Percentiles rank a stretch among this genome's conserved stretches.
Evolutionary conservation across 1,140 invertebrate genomes (phyloP).

Genomic region (Rhynchophorus ferrugineus): DNA sequence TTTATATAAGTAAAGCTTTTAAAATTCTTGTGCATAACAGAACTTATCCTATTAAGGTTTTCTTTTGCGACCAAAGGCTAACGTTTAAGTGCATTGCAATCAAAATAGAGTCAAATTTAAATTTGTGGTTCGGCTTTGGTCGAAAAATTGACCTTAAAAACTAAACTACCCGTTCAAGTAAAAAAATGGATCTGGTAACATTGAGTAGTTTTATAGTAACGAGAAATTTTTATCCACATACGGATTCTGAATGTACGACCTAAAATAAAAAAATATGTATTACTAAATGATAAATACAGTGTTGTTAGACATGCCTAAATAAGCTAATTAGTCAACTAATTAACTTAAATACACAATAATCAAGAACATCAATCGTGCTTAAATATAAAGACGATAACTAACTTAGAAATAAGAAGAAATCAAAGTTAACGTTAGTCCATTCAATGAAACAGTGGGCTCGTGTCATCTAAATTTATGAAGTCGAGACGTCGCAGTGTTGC

Average conservation of each 20-base stretch:
- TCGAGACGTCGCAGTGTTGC: too few species aligned
- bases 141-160: neutral
- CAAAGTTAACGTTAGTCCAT: too few species aligned
- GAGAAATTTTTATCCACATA: conserved; percentile 53
- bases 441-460: too few species aligned
- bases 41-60: neutral
- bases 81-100: too few species aligned
- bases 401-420: too few species aligned
- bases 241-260: conserved; percentile 52
- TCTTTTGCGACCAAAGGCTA: conserved; percentile 5
- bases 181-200: neutral
- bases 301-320: too few species aligned
- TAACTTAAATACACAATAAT: conserved; percentile 9
- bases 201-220: conserved; percentile 45
- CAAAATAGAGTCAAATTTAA: too few species aligned
- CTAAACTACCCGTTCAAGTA: conserved; percentile 8
- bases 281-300: too few species aligned
- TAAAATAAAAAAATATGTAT: conserved; percentile 35
- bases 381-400: too few species aligned
- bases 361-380: conserved; percentile 5
- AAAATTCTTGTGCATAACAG: conserved; percentile 12
- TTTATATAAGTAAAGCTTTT: conserved; percentile 14
- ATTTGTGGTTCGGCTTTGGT: neutral
- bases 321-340: too few species aligned
- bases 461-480: too few species aligned